Evolutionary conservation across 2,888 invertebrate genomes (phyloP).

Genomic region (Elaeidobius kamerunicus): DNA sequence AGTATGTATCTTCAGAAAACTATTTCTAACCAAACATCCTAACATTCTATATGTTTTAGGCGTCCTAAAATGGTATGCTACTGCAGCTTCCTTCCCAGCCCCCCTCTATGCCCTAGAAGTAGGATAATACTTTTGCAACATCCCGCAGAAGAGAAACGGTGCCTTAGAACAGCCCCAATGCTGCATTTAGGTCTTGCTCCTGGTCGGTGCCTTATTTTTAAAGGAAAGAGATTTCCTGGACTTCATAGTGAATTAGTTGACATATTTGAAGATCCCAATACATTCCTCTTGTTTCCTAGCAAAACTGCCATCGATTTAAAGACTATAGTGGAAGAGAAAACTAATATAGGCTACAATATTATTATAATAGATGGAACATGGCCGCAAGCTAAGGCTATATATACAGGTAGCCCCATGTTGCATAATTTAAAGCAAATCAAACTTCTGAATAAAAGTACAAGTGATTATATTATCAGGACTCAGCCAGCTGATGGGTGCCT

Average conservation of each 20-base stretch:
- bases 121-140: slow-evolving; percentile 83
- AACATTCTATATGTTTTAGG: slow-evolving; percentile 51
- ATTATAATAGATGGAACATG: slow-evolving; percentile 91
- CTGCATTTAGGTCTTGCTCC: slow-evolving; percentile 69
- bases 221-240: slow-evolving; percentile 82
- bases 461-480: slow-evolving; percentile 89
- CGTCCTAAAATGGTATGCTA: slow-evolving; percentile 86
- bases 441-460: slow-evolving; percentile 66
- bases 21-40: too few relatives aligned
- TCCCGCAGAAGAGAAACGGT: slow-evolving; percentile 89
- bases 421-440: slow-evolving; percentile 78
- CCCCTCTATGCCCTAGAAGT: slow-evolving; percentile 65
- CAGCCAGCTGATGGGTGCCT: slow-evolving; percentile 90
- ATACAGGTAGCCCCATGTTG: slow-evolving; percentile 73
- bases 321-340: not conserved
- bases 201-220: slow-evolving; percentile 73
- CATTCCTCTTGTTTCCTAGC: slow-evolving; percentile 79
- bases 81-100: slow-evolving; percentile 77
- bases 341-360: slow-evolving; percentile 58
- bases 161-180: slow-evolving; percentile 88
- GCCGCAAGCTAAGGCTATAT: slow-evolving; percentile 93
- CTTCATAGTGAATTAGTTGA: slow-evolving; percentile 63
- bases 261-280: slow-evolving; percentile 62
- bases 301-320: slow-evolving; percentile 61
- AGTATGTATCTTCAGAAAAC: too few relatives aligned